Evolutionary conservation across 1,140 invertebrate genomes (phyloP).

Genomic region (Drosophila paulistorum): DNA sequence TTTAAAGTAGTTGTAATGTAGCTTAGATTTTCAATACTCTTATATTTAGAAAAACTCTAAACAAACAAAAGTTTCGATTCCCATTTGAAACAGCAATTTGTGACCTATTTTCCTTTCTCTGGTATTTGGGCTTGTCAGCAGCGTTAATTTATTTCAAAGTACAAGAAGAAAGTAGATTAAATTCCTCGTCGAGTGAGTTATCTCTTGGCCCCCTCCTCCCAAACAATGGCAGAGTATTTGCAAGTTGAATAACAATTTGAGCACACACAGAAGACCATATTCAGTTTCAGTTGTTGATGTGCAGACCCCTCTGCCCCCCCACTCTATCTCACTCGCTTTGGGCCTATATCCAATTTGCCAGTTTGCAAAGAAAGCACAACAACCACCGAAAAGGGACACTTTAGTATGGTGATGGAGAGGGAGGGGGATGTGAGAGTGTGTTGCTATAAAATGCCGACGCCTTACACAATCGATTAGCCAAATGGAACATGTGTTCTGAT

Average conservation of each 20-base stretch:
- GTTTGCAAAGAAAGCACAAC: conserved; percentile 3
- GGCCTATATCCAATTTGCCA: conserved; percentile 9
- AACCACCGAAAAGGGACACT: conserved; percentile 7
- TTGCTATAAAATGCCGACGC: conserved; percentile 6
- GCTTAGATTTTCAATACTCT: no score
- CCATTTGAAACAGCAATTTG: no score
- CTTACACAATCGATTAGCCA: conserved; percentile 11
- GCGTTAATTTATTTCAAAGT: no score
- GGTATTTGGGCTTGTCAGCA: no score
- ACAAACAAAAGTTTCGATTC: no score
- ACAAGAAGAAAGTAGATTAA: no score
- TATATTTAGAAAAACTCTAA: no score
- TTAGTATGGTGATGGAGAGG: neutral
- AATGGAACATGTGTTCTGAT: conserved; percentile 5
- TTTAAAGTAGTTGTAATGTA: no score
- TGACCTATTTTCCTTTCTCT: no score
- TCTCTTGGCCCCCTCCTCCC: no score
- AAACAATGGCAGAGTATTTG: neutral
- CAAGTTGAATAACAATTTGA: neutral
- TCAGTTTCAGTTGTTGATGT: neutral
- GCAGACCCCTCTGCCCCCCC: neutral
- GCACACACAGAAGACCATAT: neutral
- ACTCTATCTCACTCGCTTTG: no score
- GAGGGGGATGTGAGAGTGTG: neutral
- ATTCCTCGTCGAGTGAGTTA: no score